These are phyloP conservation scores for Lota lota DNA, from an alignment of 2,113 vertebrate species.

Conservation along the genomic window DNA sequence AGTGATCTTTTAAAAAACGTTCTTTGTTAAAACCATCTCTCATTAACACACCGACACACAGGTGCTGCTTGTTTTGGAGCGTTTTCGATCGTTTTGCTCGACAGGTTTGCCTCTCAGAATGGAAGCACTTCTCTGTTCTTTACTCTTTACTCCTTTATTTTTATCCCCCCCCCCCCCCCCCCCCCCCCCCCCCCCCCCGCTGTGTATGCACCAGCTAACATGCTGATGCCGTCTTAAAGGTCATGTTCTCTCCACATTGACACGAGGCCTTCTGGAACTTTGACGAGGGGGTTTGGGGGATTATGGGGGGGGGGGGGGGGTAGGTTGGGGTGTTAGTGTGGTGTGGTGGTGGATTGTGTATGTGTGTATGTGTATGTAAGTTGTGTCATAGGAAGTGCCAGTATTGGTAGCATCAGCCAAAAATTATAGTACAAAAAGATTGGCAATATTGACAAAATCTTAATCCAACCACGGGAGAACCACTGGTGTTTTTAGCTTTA, in stretches of 20 bases:
- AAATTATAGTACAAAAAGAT: too few species aligned
- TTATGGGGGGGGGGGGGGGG: slow-evolving; percentile 71
- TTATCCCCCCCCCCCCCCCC: slow-evolving; percentile 22
- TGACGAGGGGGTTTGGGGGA: slow-evolving; percentile 84
- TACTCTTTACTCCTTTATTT: slow-evolving; percentile 37
- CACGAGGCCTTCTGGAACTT: slow-evolving; percentile 95
- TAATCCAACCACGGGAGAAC: too few species aligned
- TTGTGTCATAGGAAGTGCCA: too few species aligned
- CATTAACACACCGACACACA: too few species aligned
- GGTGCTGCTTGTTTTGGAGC: too few species aligned
- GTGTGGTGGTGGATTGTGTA: neutral
- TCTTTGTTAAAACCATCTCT: too few species aligned
- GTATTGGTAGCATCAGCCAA: too few species aligned
- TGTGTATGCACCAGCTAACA: slow-evolving; percentile 99
- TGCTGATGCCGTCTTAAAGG: slow-evolving; percentile 99
- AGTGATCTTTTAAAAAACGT: too few species aligned
- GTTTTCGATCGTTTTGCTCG: too few species aligned
- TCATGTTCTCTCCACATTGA: slow-evolving; percentile 99
- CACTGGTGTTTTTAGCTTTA: too few species aligned
- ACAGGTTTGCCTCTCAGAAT: neutral
- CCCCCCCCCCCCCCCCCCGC: slow-evolving; percentile 76
- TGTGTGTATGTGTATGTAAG: too few species aligned
- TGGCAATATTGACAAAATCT: too few species aligned
- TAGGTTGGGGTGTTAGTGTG: neutral
- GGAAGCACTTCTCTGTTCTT: neutral